phyloP scores from a whole-genome alignment of 2,797 vertebrate genomes.

The Psittacula derbiana region DNA sequence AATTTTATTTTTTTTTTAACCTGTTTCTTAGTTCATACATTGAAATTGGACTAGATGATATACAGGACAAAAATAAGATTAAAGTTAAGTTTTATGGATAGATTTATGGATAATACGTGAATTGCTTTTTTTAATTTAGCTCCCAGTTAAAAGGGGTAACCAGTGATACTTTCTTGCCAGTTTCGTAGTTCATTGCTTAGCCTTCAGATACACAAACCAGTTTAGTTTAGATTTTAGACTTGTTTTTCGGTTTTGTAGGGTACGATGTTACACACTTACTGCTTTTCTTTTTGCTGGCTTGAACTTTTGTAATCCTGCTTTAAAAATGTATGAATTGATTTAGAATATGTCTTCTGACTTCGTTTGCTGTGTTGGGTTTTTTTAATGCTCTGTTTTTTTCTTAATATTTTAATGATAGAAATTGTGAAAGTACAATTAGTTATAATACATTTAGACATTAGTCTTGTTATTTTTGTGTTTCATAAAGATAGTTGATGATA shows the following conservation, averaged over 20 bases:
- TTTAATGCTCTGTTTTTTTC: not conserved
- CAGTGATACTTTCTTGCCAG: not conserved
- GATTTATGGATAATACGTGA: not conserved
- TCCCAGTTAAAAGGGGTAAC: not conserved
- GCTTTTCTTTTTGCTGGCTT: not conserved
- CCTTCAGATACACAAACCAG: not conserved
- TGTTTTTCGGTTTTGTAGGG: not conserved
- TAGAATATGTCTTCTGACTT: not conserved
- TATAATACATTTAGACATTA: not conserved
- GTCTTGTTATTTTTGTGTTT: not conserved
- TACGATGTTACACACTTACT: not conserved
- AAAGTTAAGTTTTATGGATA: not conserved
- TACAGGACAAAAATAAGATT: not conserved
- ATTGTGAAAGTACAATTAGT: not conserved
- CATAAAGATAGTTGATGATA: not conserved
- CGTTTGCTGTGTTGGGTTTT: not conserved
- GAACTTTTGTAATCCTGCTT: not conserved
- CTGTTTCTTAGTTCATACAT: not conserved
- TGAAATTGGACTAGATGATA: not conserved
- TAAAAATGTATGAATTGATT: not conserved
- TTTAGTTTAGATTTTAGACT: not conserved
- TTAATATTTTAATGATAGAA: not conserved
- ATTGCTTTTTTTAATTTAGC: not conserved
- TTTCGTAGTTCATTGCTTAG: not conserved
- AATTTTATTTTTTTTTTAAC: not conserved